Evolutionary conservation across 2,888 invertebrate species (phyloP), one percentile per base, ranked within the genome.

Genomic region (Nemapogon koenigi): DNA sequence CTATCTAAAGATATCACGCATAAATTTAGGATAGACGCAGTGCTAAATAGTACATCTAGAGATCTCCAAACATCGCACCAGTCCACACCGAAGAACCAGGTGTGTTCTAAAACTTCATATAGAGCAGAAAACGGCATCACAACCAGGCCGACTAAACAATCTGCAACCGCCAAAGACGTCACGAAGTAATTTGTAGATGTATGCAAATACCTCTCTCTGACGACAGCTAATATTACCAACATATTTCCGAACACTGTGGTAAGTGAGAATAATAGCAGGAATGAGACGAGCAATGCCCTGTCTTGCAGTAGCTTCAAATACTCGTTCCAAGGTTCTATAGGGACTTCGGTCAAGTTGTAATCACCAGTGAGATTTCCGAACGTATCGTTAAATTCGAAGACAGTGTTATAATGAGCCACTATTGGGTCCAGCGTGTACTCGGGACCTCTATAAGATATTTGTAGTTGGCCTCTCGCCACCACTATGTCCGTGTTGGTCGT

Each of bases 51-150:
- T 2, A 99, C 98, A 61, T 99, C 98, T 45, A 98, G 67, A 0
- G 97, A 97, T 38, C 97, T 86, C 97, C 98, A 99, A 15, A 97
- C 87, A 60, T 99, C 98, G 65, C 98, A 99, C 93, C 95, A 96
- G 53, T 93, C 90, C 2, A 89, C 87, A 3, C 97, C 97, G 61
- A 96, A 97, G 49, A 94, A 88, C 97, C 97, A 97, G 16, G 88
- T 90, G 53, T 92, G 90, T 53, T 91, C 91, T 17, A 93, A 73
- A 10, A 93, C 90, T 68, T 95, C 94, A 60, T 94, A 93, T 10
- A 94, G 81, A 0, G 94, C 94, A 44, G 93, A 92, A 67, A 98
- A 95, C 0, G 98, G 98, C 98, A 98, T 98, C 35, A 99, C 98
- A 3, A 97, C 92, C 35, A 96, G 78, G 0, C 98, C 98, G 3